Conservation (phyloP, 1,140 invertebrate species). For the Teleopsis dalmanni region DNA sequence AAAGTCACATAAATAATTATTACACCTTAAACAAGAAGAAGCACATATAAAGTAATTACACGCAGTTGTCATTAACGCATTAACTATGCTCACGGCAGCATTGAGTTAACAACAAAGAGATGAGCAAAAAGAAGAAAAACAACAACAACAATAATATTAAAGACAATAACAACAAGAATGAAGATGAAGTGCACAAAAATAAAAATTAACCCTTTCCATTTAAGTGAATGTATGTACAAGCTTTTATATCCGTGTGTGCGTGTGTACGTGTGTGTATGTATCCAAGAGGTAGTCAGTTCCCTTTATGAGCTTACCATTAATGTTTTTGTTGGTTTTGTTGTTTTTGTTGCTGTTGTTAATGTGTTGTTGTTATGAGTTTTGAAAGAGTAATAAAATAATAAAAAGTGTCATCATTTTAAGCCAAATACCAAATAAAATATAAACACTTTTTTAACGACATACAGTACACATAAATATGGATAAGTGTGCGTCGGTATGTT, state of each 20-base stretch:
- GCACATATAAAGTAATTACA: constrained; percentile 30
- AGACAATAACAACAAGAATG: constrained; percentile 3
- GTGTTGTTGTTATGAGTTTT: constrained; percentile 2
- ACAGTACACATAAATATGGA: too few relatives aligned
- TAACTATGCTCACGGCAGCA: constrained; percentile 15
- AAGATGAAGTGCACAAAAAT: not conserved
- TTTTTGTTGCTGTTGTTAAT: not conserved
- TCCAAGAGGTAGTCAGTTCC: not conserved
- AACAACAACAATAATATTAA: constrained; percentile 12
- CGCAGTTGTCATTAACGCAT: constrained; percentile 43
- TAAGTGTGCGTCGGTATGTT: too few relatives aligned
- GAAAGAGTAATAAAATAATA: constrained; percentile 30
- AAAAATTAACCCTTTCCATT: constrained; percentile 33
- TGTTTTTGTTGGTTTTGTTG: too few relatives aligned
- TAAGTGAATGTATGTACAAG: too few relatives aligned
- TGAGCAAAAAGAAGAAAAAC: not conserved
- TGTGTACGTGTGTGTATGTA: not conserved
- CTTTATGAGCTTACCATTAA: too few relatives aligned
- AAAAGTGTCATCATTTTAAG: constrained; percentile 36
- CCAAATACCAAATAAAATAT: too few relatives aligned
- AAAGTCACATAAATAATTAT: constrained; percentile 30
- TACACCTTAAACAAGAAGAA: constrained; percentile 20
- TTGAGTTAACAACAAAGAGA: too few relatives aligned
- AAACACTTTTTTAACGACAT: too few relatives aligned
- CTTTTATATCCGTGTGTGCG: too few relatives aligned